A percentile compares a stretch with the other conserved stretches of the same genome.
phyloP scores from a whole-genome alignment of 2,113 vertebrate species.

The Neotoma lepida region DNA sequence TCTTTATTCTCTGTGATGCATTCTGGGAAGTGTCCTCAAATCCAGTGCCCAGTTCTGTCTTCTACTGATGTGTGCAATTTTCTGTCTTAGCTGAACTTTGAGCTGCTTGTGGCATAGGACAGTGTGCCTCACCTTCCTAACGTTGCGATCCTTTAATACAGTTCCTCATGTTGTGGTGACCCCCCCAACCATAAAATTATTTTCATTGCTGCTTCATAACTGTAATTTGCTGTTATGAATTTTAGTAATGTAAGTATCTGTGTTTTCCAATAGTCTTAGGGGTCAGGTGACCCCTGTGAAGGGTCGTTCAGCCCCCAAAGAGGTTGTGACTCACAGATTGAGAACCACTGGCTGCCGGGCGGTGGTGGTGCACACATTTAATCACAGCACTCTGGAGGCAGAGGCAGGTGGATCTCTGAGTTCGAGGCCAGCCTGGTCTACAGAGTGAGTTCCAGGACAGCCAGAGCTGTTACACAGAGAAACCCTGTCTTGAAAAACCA shows the following conservation, averaged over 20 bases:
- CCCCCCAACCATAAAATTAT: neutral
- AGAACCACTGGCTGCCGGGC: neutral
- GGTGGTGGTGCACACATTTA: too few relatives aligned
- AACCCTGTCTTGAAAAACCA: too few relatives aligned
- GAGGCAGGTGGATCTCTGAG: too few relatives aligned
- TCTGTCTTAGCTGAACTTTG: neutral
- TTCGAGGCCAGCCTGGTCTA: too few relatives aligned
- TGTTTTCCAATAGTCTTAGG: neutral
- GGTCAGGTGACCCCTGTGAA: neutral
- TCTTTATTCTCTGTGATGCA: neutral
- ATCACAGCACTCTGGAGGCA: too few relatives aligned
- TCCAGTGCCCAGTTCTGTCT: neutral
- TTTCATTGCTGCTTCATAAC: neutral
- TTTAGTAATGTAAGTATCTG: neutral
- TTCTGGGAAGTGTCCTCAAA: constrained; percentile 8
- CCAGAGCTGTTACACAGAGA: too few relatives aligned
- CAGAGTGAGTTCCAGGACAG: too few relatives aligned
- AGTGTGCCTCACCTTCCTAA: neutral
- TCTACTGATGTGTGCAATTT: neutral
- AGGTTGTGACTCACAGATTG: neutral
- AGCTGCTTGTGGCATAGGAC: neutral
- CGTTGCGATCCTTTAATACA: neutral
- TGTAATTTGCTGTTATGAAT: neutral
- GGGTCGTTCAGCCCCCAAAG: too few relatives aligned
- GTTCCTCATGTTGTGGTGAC: neutral